Evolutionary conservation across 2,888 invertebrate genomes (phyloP).

Genomic region (Orthonychiurus folsomi): DNA sequence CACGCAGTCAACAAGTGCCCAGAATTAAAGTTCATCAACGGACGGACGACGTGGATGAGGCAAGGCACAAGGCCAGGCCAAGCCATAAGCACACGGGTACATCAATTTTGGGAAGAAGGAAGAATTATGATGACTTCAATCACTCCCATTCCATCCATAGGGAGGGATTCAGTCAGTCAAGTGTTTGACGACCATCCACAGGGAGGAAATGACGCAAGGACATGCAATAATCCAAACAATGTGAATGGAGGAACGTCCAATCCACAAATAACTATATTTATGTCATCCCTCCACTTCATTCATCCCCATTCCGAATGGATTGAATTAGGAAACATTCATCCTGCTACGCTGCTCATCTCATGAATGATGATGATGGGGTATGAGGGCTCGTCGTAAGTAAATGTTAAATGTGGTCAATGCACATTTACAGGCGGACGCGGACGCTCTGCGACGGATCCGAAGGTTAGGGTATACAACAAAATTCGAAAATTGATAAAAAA

Average conservation of each 20-base stretch:
- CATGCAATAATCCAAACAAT: background rate
- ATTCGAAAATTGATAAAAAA: no score
- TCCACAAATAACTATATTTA: background rate
- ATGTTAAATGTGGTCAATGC: no score
- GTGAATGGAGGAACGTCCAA: background rate
- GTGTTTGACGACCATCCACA: background rate
- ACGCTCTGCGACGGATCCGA: no score
- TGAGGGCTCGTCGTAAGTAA: background rate
- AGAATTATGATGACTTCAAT: background rate
- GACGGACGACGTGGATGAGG: background rate
- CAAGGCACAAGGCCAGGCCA: background rate
- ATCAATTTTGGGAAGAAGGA: no score
- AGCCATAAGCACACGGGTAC: no score
- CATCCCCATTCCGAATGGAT: background rate
- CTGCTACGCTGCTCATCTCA: background rate
- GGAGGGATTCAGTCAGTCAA: background rate
- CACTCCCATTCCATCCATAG: background rate
- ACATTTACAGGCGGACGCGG: no score
- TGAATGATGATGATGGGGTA: background rate
- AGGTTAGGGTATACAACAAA: no score
- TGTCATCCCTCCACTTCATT: background rate
- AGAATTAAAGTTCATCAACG: background rate
- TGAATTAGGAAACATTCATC: background rate
- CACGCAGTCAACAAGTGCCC: no score
- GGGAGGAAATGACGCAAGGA: background rate